Evolutionary conservation across 2,797 vertebrate genomes (phyloP).

Genomic region (Scleropages formosus): DNA sequence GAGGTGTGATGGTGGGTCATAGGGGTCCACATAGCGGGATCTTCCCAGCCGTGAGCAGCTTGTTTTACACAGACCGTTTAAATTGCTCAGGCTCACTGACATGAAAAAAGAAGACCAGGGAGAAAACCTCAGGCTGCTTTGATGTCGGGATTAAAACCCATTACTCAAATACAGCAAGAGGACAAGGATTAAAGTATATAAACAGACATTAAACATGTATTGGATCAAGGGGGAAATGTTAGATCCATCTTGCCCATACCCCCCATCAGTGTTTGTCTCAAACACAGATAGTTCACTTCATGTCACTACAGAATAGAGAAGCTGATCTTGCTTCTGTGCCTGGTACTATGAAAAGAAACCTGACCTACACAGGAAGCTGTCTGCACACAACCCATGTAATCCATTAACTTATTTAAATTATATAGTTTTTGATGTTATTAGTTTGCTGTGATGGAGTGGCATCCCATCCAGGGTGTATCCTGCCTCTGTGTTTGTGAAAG

Average conservation of each 20-base stretch:
- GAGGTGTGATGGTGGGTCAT: slow-evolving; percentile 1
- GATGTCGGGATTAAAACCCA: slow-evolving; percentile 57
- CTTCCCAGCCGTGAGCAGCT: slow-evolving; percentile 37
- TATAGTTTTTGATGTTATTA: too few relatives aligned
- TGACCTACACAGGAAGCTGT: too few relatives aligned
- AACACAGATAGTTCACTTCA: too few relatives aligned
- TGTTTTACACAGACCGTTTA: slow-evolving; percentile 49
- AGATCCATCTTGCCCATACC: not conserved
- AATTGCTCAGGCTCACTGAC: slow-evolving; percentile 39
- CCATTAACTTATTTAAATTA: too few relatives aligned
- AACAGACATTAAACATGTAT: slow-evolving; percentile 60
- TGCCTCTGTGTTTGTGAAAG: too few relatives aligned
- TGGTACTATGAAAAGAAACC: too few relatives aligned
- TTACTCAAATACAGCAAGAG: slow-evolving; percentile 54
- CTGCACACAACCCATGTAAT: too few relatives aligned
- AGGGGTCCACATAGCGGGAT: slow-evolving; percentile 6
- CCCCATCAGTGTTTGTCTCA: too few relatives aligned
- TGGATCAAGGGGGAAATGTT: not conserved
- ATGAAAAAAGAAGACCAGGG: slow-evolving; percentile 37
- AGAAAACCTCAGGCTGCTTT: slow-evolving; percentile 48
- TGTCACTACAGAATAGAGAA: too few relatives aligned
- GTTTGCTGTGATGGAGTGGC: too few relatives aligned
- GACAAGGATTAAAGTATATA: slow-evolving; percentile 53
- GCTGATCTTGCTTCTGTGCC: too few relatives aligned
- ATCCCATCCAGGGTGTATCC: too few relatives aligned